Evolutionary conservation across 2,797 vertebrate species (phyloP).

Genomic region (Chrysolophus pictus): DNA sequence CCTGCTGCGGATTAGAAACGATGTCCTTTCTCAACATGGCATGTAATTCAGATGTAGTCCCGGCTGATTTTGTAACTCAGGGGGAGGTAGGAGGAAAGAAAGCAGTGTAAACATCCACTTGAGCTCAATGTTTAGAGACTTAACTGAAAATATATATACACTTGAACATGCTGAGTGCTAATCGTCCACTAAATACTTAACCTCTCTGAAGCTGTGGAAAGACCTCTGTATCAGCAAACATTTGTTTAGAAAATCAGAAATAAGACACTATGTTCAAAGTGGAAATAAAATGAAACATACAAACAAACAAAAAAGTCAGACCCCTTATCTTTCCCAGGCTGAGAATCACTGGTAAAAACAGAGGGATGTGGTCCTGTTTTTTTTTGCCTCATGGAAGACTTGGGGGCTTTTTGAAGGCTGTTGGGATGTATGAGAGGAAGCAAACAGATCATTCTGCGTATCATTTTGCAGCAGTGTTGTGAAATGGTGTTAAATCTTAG

Average conservation of each 20-base stretch:
- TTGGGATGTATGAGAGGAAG: background rate
- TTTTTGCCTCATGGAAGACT: background rate
- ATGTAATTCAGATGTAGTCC: background rate
- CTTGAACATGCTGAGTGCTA: background rate
- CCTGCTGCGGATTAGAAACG: background rate
- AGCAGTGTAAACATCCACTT: background rate
- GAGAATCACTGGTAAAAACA: background rate
- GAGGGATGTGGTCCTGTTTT: rapidly evolving
- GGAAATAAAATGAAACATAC: background rate
- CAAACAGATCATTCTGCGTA: rapidly evolving
- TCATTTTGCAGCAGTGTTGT: background rate
- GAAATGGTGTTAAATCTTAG: background rate
- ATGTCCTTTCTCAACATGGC: background rate
- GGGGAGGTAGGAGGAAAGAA: background rate
- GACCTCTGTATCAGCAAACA: background rate
- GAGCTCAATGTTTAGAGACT: background rate
- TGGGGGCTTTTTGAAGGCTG: background rate
- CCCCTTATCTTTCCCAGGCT: background rate
- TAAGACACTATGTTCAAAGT: background rate
- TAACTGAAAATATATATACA: background rate
- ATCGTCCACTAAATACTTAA: background rate
- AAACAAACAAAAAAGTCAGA: background rate
- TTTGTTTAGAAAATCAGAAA: background rate
- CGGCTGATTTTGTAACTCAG: background rate
- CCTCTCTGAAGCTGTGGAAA: background rate